Evolutionary conservation across 2,888 invertebrate species (phyloP), one percentile per base, ranked within the genome.

Genomic region (Caenorhabditis auriculariae): DNA sequence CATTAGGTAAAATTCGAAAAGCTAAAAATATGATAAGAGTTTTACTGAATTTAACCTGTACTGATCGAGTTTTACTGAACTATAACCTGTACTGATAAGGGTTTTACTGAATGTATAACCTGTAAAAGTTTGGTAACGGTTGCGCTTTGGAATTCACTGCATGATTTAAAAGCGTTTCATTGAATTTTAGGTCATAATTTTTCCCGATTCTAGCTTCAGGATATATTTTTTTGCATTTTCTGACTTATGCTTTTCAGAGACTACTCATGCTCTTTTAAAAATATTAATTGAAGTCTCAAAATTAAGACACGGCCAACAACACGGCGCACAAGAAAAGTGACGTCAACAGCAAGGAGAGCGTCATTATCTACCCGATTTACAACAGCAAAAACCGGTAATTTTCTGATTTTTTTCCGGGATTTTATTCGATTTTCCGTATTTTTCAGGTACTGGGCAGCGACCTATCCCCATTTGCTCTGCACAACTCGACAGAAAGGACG

Each of bases 311-410:
- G 2, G 61, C 69, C 5, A 69, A 69, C 48, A 73, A 66, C 45
- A 73, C 80, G 4, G 75, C 79, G 4, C 79, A 78, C 57, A 79
- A 79, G 62, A 79, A 79, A 61, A 72, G 73, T 29, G 80, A 79
- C 49, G 80, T 79, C 52, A 80, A 77, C 65, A 74, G 71, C 56
- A 78, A 78, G 48, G 72, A 73, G 37, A 59, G 58, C 43, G 74
- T 70, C 28, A 73, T 69, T 29, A 76, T 77, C 54, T 76, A 77
- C 42, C 77, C 77, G 26, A 63, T 68, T 3, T 77, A 74, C 50
- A 74, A 77, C 49, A 46, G 59, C 4, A 76, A 77, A 54, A 67
- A 75, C 48, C 47, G 71, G 51, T 51, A 17, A 29, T n/a, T 28
- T 3, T 3, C 39, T 3, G 28, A 12, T 21, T 4, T 7, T 23